phyloP scores from a whole-genome alignment of 2,113 vertebrate species.

The Brachyhypopomus gauderio region DNA sequence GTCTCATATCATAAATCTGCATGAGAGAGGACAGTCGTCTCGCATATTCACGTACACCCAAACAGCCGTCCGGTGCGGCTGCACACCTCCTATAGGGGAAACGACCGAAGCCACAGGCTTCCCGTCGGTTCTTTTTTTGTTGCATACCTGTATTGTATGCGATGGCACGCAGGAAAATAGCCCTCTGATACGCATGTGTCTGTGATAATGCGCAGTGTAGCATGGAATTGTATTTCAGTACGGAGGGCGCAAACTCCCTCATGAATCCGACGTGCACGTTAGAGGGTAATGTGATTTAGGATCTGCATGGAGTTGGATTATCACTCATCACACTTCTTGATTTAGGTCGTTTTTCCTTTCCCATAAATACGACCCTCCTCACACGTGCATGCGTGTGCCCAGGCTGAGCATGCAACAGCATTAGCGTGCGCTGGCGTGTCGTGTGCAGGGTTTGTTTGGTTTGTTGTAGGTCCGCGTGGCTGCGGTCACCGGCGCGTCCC shows the following conservation, averaged over 20 bases:
- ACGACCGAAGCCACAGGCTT: constrained; percentile 59
- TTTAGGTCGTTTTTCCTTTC: not conserved
- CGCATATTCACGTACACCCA: constrained; percentile 23
- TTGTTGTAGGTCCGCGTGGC: not conserved
- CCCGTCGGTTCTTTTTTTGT: constrained; percentile 67
- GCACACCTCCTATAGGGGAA: constrained; percentile 6
- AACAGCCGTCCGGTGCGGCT: constrained; percentile 5
- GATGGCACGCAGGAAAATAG: constrained; percentile 71
- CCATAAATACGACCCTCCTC: not conserved
- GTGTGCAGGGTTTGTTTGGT: too few species aligned
- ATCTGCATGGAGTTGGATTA: constrained; percentile 4
- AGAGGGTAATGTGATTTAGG: not conserved
- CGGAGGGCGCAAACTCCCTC: too few species aligned
- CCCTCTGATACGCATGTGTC: constrained; percentile 32
- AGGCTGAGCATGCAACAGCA: constrained; percentile 14
- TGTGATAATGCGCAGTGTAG: constrained; percentile 1
- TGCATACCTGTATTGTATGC: constrained; percentile 78
- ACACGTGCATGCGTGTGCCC: constrained; percentile 9
- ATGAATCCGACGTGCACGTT: not conserved
- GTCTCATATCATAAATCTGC: constrained; percentile 70
- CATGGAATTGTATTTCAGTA: not conserved
- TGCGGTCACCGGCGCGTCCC: constrained; percentile 11
- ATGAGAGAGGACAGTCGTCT: constrained; percentile 53
- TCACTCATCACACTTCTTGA: constrained; percentile 2
- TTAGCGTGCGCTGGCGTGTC: not conserved